phyloP scores from a whole-genome alignment of 37 sponge, comb jelly and placozoan species.

The Aplysina aerophoba region DNA sequence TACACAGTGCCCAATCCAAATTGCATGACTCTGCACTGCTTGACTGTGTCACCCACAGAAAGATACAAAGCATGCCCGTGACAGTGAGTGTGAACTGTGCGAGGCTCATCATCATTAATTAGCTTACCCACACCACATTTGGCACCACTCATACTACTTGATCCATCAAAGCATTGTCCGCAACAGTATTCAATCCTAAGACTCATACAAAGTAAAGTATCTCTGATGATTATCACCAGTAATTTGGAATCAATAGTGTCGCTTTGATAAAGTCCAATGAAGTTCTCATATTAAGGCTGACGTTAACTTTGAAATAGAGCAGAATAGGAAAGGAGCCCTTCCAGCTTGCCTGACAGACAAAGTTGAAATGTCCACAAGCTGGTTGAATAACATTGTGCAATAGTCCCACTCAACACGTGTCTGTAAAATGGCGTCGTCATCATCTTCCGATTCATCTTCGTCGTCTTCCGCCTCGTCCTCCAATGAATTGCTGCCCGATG shows the following conservation, averaged over 20 bases:
- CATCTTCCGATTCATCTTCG: too few relatives aligned
- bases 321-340: too few relatives aligned
- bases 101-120: conserved; percentile 47
- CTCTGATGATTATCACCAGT: conserved; percentile 36
- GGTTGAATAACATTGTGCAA: too few relatives aligned
- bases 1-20: conserved; percentile 50
- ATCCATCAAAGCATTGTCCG: conserved; percentile 61
- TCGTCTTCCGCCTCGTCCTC: too few relatives aligned
- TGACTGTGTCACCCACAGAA: conserved; percentile 49
- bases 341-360: conserved; percentile 46
- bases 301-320: conserved; percentile 43
- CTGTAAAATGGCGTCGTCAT: too few relatives aligned
- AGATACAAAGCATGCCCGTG: conserved; percentile 63
- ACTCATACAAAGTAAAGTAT: conserved; percentile 51
- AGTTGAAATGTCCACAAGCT: too few relatives aligned
- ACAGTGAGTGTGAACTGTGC: conserved; percentile 60
- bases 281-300: conserved; percentile 40
- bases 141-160: conserved; percentile 56
- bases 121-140: conserved; percentile 54
- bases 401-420: too few relatives aligned
- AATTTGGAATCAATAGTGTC: conserved; percentile 30
- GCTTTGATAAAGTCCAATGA: conserved; percentile 47
- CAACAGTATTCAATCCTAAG: conserved; percentile 42
- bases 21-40: conserved; percentile 36
- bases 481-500: too few relatives aligned